Conservation (phyloP, 2,888 invertebrate species). For the Aromia moschata region DNA sequence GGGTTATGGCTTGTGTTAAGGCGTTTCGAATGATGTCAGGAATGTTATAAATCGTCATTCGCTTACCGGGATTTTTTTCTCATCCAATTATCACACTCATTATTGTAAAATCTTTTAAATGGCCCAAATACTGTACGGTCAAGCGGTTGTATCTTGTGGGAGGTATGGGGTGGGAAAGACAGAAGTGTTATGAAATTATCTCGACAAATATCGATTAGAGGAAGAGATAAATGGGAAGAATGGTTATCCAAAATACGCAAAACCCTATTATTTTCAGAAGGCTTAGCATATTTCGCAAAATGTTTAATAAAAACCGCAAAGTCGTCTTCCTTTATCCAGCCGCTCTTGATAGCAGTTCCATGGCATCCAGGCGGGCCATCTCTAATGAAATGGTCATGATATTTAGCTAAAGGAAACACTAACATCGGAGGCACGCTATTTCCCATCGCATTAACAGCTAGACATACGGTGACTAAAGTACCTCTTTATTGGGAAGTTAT, state of each 20-base stretch:
- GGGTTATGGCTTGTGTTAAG: constrained; percentile 19
- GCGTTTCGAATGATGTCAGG: constrained; percentile 11
- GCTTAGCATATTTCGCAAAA: neutral
- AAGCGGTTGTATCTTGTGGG: constrained; percentile 21
- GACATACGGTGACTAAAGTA: too few relatives aligned
- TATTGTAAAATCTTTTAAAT: constrained; percentile 19
- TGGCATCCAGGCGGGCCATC: constrained; percentile 9
- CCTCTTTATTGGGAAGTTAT: constrained; percentile 21
- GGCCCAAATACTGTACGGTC: constrained; percentile 25
- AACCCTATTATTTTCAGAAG: neutral
- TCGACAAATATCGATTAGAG: constrained; percentile 17
- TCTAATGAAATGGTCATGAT: constrained; percentile 4
- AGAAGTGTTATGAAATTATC: constrained; percentile 20
- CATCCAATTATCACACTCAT: constrained; percentile 23
- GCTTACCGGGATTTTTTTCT: constrained; percentile 20
- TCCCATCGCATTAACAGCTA: too few relatives aligned
- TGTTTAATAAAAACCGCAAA: too few relatives aligned
- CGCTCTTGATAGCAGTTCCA: constrained; percentile 3
- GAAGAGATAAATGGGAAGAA: constrained; percentile 16
- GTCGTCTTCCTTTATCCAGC: neutral
- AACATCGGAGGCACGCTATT: constrained; percentile 21
- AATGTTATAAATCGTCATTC: constrained; percentile 18
- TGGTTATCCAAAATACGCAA: constrained; percentile 6
- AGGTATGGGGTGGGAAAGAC: constrained; percentile 22
- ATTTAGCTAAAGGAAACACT: constrained; percentile 12